Percentiles rank a stretch among this genome's conserved stretches.
Evolutionary conservation across 2,797 vertebrate genomes (phyloP).

Genomic region (Sebastes matsubarae): DNA sequence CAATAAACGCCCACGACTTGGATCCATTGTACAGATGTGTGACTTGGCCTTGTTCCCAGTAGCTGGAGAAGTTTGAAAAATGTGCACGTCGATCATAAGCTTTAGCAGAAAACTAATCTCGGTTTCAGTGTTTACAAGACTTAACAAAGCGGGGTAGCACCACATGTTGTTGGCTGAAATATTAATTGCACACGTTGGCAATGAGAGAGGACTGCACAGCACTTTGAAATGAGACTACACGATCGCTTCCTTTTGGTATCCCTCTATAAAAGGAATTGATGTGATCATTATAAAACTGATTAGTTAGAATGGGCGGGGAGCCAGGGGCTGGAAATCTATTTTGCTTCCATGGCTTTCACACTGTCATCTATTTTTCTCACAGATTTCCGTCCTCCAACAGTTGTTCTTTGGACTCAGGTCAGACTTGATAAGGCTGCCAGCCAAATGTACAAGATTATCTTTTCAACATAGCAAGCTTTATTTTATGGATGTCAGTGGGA

Average conservation of each 20-base stretch:
- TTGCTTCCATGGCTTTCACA: slow-evolving; percentile 13
- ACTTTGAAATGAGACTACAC: slow-evolving; percentile 22
- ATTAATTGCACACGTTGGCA: slow-evolving; percentile 34
- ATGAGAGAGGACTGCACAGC: slow-evolving; percentile 1
- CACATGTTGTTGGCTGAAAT: slow-evolving; percentile 26
- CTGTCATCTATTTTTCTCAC: slow-evolving; percentile 33
- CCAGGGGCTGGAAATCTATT: slow-evolving; percentile 48
- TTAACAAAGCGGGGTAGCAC: neutral
- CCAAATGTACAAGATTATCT: slow-evolving; percentile 64
- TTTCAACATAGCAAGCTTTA: slow-evolving; percentile 54
- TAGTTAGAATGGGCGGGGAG: slow-evolving; percentile 13
- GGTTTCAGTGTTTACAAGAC: slow-evolving; percentile 10
- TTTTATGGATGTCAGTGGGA: slow-evolving; percentile 56
- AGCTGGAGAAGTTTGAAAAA: slow-evolving; percentile 4
- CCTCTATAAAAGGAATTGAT: slow-evolving; percentile 39
- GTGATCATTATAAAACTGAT: slow-evolving; percentile 54
- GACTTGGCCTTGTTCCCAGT: slow-evolving; percentile 48
- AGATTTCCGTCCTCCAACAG: slow-evolving; percentile 30
- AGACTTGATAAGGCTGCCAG: slow-evolving; percentile 46
- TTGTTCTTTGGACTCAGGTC: slow-evolving; percentile 50
- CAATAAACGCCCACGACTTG: slow-evolving; percentile 32
- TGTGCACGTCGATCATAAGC: neutral
- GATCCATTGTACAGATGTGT: slow-evolving; percentile 39
- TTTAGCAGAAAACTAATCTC: neutral
- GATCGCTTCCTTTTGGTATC: slow-evolving; percentile 31